phyloP scores from a whole-genome alignment of 2,888 invertebrate species.

The Prenolepis imparis region DNA sequence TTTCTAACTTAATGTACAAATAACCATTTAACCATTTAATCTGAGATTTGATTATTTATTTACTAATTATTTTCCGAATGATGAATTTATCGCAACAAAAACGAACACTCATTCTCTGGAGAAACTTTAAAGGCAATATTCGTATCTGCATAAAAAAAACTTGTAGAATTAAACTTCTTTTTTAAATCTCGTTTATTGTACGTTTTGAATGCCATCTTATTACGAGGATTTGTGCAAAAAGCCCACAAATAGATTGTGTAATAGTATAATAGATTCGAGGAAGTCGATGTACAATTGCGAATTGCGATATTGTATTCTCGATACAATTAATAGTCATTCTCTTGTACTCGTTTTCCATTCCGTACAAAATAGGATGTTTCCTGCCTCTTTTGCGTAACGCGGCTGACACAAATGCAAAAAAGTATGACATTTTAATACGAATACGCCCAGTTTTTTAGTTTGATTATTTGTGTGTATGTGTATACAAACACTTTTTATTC shows the following conservation, averaged over 20 bases:
- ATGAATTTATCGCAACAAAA: background rate
- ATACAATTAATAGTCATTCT: constrained; percentile 56
- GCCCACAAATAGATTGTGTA: constrained; percentile 19
- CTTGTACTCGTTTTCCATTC: constrained; percentile 29
- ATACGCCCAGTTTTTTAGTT: background rate
- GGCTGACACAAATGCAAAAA: constrained; percentile 1
- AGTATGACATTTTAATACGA: background rate
- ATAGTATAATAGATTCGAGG: constrained; percentile 21
- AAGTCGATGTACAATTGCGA: constrained; percentile 27
- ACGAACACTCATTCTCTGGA: background rate
- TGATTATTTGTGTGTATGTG: background rate
- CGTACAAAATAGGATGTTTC: constrained; percentile 44
- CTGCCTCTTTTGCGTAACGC: constrained; percentile 46
- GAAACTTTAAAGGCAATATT: background rate
- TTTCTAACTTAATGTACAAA: background rate
- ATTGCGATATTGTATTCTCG: constrained; percentile 46
- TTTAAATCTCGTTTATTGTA: background rate
- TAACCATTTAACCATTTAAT: background rate
- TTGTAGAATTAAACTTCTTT: background rate
- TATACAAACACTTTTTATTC: background rate
- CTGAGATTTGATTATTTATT: background rate
- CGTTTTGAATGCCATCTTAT: background rate
- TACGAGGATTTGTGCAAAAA: constrained; percentile 8
- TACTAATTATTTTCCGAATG: background rate
- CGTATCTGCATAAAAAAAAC: background rate